Base-by-base conservation (phyloP, 1,140 invertebrate genomes). In the Nasonia vitripennis region DNA sequence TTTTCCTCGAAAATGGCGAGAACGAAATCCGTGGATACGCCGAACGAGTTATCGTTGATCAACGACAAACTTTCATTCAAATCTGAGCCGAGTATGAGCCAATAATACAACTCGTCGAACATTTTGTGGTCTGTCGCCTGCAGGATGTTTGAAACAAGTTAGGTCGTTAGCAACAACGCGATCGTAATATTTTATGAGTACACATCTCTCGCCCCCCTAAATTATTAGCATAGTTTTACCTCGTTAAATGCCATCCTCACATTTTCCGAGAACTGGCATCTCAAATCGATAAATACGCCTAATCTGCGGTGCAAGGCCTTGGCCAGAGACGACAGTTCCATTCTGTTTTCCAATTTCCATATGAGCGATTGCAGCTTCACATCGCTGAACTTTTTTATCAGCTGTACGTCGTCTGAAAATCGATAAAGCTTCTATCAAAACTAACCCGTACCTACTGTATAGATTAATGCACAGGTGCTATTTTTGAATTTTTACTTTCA, bases 1-100 rank as follows among this genome's bases (percentile, higher is more conserved):
- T 82, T 27, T 3, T 70, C 34, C 27, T 81, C 31, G 12, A 62
- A 62, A 75, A 84, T 74, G 6, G 85, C 85, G 10, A 87, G 27
- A 17, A 86, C 82, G 67, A 87, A 84, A 81, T 87, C 84, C 20
- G 85, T 87, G 11, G 68, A 68, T 27, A 87, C 71, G 48, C 85
- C 81, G 31, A 87, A 87, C 11, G 71, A 71, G 27, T 84, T 37
- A 78, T 87, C 85, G 51, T 80, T 83, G 20, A 87, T 48, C 11
- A 84, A 5, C 2, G 55, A 37, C 31, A 87, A 78, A 55, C 62
- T 71, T 62, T 83, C 27, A 14, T 68, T 78, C 67, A 87, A 78
- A 74, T 73, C 62, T 55, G 71, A 45, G 51, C 82, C 74, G 11
- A 86, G 67, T n/a, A 86, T 10, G 1, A 87, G 82, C 87, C 85